phyloP scores from a whole-genome alignment of 2,888 invertebrate species.

The Myathropa florea region DNA sequence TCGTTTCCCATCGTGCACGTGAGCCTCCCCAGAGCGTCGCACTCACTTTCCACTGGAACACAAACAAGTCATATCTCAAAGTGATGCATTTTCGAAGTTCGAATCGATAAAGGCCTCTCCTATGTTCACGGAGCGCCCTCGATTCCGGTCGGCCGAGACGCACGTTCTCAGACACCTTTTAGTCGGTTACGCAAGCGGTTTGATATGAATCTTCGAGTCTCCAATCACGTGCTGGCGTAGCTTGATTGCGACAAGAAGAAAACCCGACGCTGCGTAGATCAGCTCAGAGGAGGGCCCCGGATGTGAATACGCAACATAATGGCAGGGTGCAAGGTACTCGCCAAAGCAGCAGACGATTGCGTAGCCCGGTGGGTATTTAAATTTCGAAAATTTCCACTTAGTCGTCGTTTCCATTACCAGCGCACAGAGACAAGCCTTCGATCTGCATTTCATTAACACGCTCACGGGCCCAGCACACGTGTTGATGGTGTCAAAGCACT shows the following conservation, averaged over 20 bases:
- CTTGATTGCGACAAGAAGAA: background rate
- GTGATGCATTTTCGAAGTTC: background rate
- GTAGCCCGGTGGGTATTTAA: slow-evolving; percentile 14
- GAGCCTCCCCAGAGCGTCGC: background rate
- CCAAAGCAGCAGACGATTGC: slow-evolving; percentile 20
- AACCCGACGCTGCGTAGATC: background rate
- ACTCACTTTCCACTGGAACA: background rate
- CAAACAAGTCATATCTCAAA: background rate
- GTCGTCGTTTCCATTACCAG: background rate
- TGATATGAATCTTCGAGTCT: background rate
- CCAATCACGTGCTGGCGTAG: slow-evolving; percentile 14
- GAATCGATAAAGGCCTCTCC: slow-evolving; percentile 8
- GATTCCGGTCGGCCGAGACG: background rate
- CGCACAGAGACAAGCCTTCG: slow-evolving; percentile 16
- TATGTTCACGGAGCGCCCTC: slow-evolving; percentile 12
- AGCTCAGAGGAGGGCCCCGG: slow-evolving; percentile 14
- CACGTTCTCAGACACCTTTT: no score
- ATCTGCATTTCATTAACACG: slow-evolving; percentile 62
- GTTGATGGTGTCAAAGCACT: slow-evolving; percentile 47
- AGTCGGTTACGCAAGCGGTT: background rate
- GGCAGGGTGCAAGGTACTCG: slow-evolving; percentile 34
- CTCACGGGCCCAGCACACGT: slow-evolving; percentile 47
- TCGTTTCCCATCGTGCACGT: background rate
- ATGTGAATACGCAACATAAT: slow-evolving; percentile 44
- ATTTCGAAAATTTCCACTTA: slow-evolving; percentile 38